These are phyloP conservation scores for Catamblyrhynchus diadema DNA, from an alignment of 2,797 vertebrate species.

Conservation along the genomic window DNA sequence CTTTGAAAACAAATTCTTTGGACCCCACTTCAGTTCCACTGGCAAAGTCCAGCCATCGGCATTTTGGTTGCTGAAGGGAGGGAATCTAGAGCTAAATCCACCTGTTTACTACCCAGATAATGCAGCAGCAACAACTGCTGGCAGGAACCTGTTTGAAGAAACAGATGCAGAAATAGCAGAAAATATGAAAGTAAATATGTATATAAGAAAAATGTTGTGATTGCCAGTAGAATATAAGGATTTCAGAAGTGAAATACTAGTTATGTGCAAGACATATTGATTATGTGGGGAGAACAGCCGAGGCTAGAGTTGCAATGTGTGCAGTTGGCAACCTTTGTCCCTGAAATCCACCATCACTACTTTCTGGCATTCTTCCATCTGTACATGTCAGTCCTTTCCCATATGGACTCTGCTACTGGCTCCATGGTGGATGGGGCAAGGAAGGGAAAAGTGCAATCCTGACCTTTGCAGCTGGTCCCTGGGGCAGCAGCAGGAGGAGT, in stretches of 20 bases:
- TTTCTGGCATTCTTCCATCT: background rate
- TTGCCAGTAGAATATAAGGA: background rate
- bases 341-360: background rate
- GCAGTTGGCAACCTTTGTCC: background rate
- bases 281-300: background rate
- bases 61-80: background rate
- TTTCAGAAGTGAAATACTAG: background rate
- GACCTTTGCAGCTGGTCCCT: background rate
- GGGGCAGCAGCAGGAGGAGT: background rate
- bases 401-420: too few relatives aligned
- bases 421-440: background rate
- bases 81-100: background rate
- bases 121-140: background rate
- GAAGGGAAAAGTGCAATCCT: background rate
- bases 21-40: background rate
- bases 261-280: background rate
- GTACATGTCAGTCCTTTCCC: background rate
- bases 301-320: background rate
- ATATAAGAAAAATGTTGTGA: background rate
- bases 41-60: background rate
- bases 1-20: background rate
- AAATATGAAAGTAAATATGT: background rate
- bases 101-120: background rate
- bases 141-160: background rate
- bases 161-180: background rate